phyloP scores from a whole-genome alignment of 23 tunicate genomes.

The Ciona savignyi region DNA sequence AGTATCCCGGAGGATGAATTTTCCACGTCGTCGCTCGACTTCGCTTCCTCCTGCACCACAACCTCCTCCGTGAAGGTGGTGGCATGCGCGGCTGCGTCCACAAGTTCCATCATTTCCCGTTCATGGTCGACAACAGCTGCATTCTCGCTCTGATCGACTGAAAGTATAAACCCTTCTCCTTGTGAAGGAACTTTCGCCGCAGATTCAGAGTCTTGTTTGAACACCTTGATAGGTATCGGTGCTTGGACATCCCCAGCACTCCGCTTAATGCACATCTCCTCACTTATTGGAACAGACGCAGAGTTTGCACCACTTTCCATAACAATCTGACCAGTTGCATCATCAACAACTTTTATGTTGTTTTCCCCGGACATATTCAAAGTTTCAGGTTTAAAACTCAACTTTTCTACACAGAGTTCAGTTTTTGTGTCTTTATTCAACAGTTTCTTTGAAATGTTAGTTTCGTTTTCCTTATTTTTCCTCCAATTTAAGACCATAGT shows the following conservation, averaged over 20 bases:
- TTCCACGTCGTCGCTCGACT: slow-evolving; percentile 8
- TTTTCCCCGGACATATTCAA: no score
- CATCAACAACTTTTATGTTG: no score
- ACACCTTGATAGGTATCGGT: slow-evolving; percentile 1
- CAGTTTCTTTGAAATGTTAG: no score
- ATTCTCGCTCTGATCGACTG: slow-evolving; percentile 6
- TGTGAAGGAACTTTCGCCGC: not conserved
- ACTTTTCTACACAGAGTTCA: no score
- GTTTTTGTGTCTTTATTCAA: no score
- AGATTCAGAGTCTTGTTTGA: slow-evolving; percentile 12
- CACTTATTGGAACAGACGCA: no score
- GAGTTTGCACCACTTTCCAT: no score
- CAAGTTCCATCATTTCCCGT: slow-evolving; percentile 46
- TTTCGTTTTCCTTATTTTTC: not conserved
- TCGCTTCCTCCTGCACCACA: slow-evolving; percentile 15
- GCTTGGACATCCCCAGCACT: not conserved
- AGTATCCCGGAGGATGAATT: slow-evolving; percentile 5
- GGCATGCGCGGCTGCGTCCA: slow-evolving; percentile 42
- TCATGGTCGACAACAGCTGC: slow-evolving; percentile 28
- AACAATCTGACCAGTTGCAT: no score
- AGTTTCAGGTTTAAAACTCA: no score
- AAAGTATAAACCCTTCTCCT: slow-evolving; percentile 7
- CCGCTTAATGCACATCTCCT: not conserved
- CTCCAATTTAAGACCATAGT: slow-evolving; percentile 4
- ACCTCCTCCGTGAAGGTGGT: slow-evolving; percentile 9